These are phyloP conservation scores for Rhombomys opimus DNA, from an alignment of 2,113 vertebrate species.

Conservation along the genomic window DNA sequence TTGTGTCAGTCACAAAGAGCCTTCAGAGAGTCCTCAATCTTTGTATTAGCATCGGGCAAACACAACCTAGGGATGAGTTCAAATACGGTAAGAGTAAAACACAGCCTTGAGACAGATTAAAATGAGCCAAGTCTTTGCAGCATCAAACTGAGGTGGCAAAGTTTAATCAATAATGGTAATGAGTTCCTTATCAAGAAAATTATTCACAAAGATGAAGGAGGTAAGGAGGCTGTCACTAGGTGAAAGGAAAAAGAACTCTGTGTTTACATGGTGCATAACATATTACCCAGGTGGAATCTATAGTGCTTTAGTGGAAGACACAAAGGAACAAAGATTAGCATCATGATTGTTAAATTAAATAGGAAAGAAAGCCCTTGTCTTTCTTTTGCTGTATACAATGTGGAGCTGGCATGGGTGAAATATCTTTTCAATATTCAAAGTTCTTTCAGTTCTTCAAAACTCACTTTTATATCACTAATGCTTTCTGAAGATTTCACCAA, in stretches of 20 bases:
- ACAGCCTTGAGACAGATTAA: slow-evolving; percentile 56
- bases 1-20: background rate
- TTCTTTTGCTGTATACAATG: background rate
- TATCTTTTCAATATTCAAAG: slow-evolving; percentile 24
- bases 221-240: background rate
- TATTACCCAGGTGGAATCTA: background rate
- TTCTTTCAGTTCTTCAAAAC: slow-evolving; percentile 8
- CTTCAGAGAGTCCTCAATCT: slow-evolving; percentile 41
- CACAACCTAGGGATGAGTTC: slow-evolving; percentile 60
- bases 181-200: slow-evolving; percentile 46
- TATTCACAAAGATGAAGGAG: slow-evolving; percentile 24
- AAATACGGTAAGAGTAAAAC: slow-evolving; percentile 66
- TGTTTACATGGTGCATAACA: background rate
- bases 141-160: slow-evolving; percentile 35
- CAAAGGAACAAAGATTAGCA: background rate
- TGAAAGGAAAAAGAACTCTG: background rate
- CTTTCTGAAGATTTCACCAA: slow-evolving; percentile 54
- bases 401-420: background rate
- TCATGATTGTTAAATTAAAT: background rate
- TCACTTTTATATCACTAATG: slow-evolving; percentile 5
- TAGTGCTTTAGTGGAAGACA: background rate
- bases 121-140: slow-evolving; percentile 38
- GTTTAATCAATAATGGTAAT: slow-evolving; percentile 71
- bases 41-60: slow-evolving; percentile 46
- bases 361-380: background rate